Evolutionary conservation across 2,797 vertebrate genomes (phyloP), one percentile per base, ranked within the genome.

Genomic region (Aldrovandia affinis): DNA sequence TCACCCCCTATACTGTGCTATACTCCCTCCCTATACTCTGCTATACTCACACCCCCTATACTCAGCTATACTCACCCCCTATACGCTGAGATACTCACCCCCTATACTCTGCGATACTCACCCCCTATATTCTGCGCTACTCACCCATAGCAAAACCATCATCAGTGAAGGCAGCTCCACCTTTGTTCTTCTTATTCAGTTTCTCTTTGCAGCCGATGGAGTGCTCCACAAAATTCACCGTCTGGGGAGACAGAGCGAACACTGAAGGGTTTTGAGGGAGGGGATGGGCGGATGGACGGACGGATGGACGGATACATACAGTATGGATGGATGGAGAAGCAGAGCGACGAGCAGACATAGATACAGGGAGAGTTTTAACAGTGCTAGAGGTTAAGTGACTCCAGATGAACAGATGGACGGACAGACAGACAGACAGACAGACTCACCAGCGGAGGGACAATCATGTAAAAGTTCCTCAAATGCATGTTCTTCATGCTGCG

Each of bases 81-180:
- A n/a, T n/a, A n/a, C 14, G 4, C 14, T 18, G 14, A 3, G 3
- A 57, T 57, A n/a, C 2, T 3, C 28, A 65, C 63, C 2, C 12
- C 3, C 63, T 65, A 8, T 65, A 33, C 28, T 30, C 63, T 22
- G n/a, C 1, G n/a, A 7, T n/a, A 6, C n/a, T 18, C n/a, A 61
- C 57, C 6, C 20, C 22, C 42, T 6, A 30, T 28, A 28, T 12
- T 22, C 33, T 18, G 52, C 33, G 77, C 36, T 80, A 87, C 95
- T 95, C 93, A 98, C 98, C 98, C 98, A 99, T 99, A 47, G 98
- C 98, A 92, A 99, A 99, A 52, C 98, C 98, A 87, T 99, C 98
- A 80, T 99, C 98, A 59, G 98, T 99, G 91, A 99, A 99, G 77
- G 98, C 97, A 61, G 98, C 98, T 88, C 98, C 98, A 9, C 90